Evolutionary conservation across 2,797 vertebrate genomes (phyloP).

Genomic region (Sus cebifrons): DNA sequence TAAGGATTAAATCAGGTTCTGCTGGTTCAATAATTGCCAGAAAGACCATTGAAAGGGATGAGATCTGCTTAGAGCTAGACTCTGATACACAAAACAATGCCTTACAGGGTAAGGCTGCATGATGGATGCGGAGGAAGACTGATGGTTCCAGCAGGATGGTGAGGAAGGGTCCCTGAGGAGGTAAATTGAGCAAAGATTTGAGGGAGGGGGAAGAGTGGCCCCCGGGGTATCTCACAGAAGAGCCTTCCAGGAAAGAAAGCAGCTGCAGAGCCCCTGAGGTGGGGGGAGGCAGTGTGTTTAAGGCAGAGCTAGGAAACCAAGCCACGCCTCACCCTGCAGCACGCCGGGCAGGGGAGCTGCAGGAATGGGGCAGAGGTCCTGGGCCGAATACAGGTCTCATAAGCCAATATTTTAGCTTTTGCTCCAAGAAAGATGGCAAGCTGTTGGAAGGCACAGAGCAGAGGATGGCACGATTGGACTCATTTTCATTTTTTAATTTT

Average conservation of each 20-base stretch:
- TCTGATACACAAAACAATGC: neutral
- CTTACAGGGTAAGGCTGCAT: neutral
- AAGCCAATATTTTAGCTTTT: neutral
- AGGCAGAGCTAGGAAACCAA: neutral
- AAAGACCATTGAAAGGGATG: neutral
- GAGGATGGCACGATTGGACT: neutral
- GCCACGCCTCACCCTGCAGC: neutral
- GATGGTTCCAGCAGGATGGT: neutral
- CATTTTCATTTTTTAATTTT: too few species aligned
- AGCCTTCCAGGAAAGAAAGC: neutral
- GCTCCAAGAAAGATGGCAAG: neutral
- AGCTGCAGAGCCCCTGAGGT: neutral
- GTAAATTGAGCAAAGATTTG: neutral
- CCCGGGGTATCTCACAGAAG: neutral
- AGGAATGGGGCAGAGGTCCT: neutral
- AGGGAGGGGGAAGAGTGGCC: neutral
- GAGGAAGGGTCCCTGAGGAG: neutral
- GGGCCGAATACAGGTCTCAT: neutral
- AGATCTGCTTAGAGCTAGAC: neutral
- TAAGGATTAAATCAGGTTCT: constrained; percentile 23
- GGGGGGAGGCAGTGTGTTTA: neutral
- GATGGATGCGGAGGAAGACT: neutral
- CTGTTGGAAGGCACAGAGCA: neutral
- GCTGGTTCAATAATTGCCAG: constrained; percentile 2
- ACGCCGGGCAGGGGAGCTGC: neutral